Evolutionary conservation across 1,140 invertebrate species (phyloP), one percentile per base, ranked within the genome.

Genomic region (Manduca sexta): DNA sequence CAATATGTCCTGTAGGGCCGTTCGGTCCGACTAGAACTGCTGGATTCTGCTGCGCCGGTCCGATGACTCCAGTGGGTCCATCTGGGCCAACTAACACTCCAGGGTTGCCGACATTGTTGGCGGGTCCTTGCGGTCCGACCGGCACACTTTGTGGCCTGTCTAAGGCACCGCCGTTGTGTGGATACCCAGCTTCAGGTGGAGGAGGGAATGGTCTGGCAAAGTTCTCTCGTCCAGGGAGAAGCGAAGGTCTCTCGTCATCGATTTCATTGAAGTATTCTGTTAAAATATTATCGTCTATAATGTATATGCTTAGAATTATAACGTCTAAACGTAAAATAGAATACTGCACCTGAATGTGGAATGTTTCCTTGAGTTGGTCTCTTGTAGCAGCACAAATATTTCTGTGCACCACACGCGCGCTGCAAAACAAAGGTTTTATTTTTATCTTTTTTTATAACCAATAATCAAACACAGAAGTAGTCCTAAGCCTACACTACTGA

Each of bases 1-100:
- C 87, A 12, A 87, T 79, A 6, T 88, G 71, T 3, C 88, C 88
- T 0, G 87, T 89, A 3, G 88, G 88, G 42, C 89, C 89, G 2
- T 86, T 88, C 81, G 64, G 65, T 1, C 51, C 55, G 10, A 64
- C 57, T 6, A 68, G 43, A 6, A 62, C 41, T 13, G 37, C 48
- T 14, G 30, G 31, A 1, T 33, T 8, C 21, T 43, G 48, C 31
- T 49, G 39, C 21, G 48, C 29, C 1, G 69, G 66, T 3, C 87
- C 87, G n/a, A 87, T 79, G 5, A 88, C 71, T 3, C 88, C 88
- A 0, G 87, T 89, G 3, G 88, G 88, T 44, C 89, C 89, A 2
- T 86, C 87, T 1, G 90, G 90, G 1, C 89, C 89, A 73, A 26
- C 89, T 49, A 46, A 88, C 53, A 21, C 86, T 6, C 56, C 17